These are phyloP conservation scores for Lepidurus couesii DNA, from an alignment of 1,140 invertebrate species.

Conservation along the genomic window DNA sequence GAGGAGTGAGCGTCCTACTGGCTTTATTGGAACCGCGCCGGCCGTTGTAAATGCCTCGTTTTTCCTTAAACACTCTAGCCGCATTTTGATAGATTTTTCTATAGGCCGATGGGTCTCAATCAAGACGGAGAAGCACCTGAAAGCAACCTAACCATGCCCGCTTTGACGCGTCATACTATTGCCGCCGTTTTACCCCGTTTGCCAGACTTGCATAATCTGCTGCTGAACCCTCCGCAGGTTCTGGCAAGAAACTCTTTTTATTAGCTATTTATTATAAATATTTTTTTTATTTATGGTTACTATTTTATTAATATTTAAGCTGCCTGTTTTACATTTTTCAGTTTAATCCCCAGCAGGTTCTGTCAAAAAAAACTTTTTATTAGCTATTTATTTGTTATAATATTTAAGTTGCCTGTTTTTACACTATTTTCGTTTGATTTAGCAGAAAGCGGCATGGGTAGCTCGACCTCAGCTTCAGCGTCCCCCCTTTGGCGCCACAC, in stretches of 20 bases:
- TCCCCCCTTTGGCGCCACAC: conserved; percentile 66
- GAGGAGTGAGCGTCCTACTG: conserved; percentile 71
- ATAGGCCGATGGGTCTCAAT: background rate
- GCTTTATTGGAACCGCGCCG: conserved; percentile 57
- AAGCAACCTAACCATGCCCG: conserved; percentile 43
- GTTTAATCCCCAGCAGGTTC: background rate
- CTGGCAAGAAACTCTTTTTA: no score
- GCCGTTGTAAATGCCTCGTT: conserved; percentile 44
- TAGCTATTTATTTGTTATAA: background rate
- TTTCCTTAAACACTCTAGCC: background rate
- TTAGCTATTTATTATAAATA: no score
- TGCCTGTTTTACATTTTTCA: background rate
- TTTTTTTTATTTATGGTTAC: no score
- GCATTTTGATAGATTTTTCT: conserved; percentile 11
- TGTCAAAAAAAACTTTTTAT: background rate
- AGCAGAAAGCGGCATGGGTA: background rate
- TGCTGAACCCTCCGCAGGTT: conserved; percentile 67
- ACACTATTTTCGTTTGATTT: background rate
- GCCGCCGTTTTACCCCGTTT: conserved; percentile 60
- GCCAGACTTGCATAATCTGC: conserved; percentile 62
- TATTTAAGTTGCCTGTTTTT: background rate
- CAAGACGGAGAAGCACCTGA: conserved; percentile 41
- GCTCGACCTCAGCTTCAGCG: background rate
- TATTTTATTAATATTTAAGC: background rate
- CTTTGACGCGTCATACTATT: conserved; percentile 51